Base-by-base conservation (phyloP, 2,113 vertebrate genomes). In the Ictalurus punctatus region DNA sequence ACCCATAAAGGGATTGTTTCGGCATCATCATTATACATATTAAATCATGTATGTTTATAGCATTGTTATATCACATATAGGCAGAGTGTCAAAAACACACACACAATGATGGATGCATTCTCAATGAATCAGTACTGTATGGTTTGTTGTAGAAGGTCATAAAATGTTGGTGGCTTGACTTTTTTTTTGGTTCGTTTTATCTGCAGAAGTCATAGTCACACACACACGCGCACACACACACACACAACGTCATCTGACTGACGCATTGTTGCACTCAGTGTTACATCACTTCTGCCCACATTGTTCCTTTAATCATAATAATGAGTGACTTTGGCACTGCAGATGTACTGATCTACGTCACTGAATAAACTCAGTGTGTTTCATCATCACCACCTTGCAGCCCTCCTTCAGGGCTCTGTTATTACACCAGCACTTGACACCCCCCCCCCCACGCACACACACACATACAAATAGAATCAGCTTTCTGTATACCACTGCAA, bases 361-460 rank as follows among this genome's bases (percentile, higher is more conserved):
- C 27, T 63, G 56, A 34, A 82, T 82, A 76, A 88, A 82, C 48
- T 88, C 16, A 27, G 63, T 82, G 83, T 61, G 74, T 88, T 85
- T 90, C 73, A 88, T 76, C 69, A 83, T 58, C 27, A 81, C 16
- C 52, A 71, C 65, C 90, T 61, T 80, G 78, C 59, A 90, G 78
- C 84, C 61, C 61, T 56, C 56, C 44, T 80, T 85, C n/a, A 9
- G 65, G 89, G 61, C 86, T 84, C 40, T 8, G 59, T 58, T n/a
- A 2, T 34, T 87, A 73, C n/a, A 67, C 84, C 63, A 61, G 34
- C 23, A 37, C n/a, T 86, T 83, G 67, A 82, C 44, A 44, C 25
- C 56, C 78, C 17, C 52, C 17, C 78, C 19, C 23, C 13, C 76
- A 54, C 48, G 14, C 48, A 54, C 78, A 54, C 59, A 27, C 34